These are phyloP conservation scores for Anser brachyrhynchus DNA, from an alignment of 2,113 vertebrate genomes.

Conservation along the genomic window DNA sequence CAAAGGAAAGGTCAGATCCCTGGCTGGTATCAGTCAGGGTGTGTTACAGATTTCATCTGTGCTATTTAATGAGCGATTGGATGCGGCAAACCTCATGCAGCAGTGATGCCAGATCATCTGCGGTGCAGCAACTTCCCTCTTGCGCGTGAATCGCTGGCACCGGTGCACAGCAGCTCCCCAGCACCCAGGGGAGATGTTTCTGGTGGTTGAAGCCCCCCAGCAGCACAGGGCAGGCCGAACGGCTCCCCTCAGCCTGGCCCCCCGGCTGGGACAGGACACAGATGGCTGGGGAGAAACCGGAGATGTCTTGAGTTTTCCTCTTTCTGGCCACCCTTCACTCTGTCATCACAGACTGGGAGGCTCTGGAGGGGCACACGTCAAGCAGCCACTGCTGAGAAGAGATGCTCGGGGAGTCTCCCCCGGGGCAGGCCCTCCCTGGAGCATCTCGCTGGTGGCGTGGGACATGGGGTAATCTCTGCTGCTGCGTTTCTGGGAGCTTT, in stretches of 20 bases:
- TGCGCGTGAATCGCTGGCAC: accelerated
- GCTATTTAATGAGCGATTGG: background rate
- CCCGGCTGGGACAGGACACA: background rate
- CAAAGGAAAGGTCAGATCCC: background rate
- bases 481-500: background rate
- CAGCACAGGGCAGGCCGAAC: background rate
- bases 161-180: background rate
- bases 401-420: background rate
- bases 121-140: background rate
- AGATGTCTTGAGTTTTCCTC: background rate
- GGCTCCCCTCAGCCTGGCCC: background rate
- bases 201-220: background rate
- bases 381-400: background rate
- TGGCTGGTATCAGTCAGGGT: no score
- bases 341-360: accelerated
- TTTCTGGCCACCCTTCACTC: background rate
- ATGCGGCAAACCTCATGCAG: background rate
- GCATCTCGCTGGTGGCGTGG: background rate
- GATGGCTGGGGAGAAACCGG: background rate
- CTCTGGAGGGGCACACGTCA: background rate
- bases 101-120: accelerated
- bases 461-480: accelerated
- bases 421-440: accelerated
- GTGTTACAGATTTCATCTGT: accelerated
- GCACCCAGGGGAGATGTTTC: background rate